Percentiles rank a stretch among this genome's conserved stretches.
phyloP scores from a whole-genome alignment of 2,888 invertebrate genomes.

The Agrypnus murinus region DNA sequence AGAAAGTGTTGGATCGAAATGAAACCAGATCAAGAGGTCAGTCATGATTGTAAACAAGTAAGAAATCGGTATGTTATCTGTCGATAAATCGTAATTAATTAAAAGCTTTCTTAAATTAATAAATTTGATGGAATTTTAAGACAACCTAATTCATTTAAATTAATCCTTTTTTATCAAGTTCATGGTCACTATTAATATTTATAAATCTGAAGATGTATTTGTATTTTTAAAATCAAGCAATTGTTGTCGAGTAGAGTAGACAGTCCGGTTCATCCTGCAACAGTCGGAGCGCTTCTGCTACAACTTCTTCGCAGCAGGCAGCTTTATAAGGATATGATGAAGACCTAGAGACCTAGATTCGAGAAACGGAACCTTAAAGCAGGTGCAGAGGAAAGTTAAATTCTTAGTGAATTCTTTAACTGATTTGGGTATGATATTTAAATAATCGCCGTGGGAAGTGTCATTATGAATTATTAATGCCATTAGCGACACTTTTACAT shows the following conservation, averaged over 20 bases:
- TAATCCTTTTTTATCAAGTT: no score
- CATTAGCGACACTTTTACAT: slow-evolving; percentile 2
- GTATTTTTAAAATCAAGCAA: no score
- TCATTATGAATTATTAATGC: neutral
- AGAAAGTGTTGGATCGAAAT: slow-evolving; percentile 66
- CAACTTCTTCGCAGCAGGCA: slow-evolving; percentile 35
- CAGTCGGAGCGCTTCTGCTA: slow-evolving; percentile 43
- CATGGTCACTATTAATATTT: no score
- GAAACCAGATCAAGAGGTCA: slow-evolving; percentile 63
- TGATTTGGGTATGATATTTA: slow-evolving; percentile 12
- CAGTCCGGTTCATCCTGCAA: slow-evolving; percentile 1
- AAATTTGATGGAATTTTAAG: no score
- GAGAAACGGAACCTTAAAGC: slow-evolving; percentile 41
- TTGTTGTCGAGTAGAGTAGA: no score
- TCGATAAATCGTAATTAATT: slow-evolving; percentile 1
- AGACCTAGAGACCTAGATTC: slow-evolving; percentile 67
- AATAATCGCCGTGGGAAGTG: neutral
- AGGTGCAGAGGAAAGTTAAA: slow-evolving; percentile 43
- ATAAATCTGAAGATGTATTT: no score
- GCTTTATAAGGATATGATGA: slow-evolving; percentile 66
- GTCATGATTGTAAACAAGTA: slow-evolving; percentile 32
- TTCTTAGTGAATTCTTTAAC: slow-evolving; percentile 17
- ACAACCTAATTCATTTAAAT: no score
- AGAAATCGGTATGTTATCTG: slow-evolving; percentile 31
- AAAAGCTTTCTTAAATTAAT: neutral